Evolutionary conservation across 2,113 vertebrate species (phyloP).

Genomic region (Prunella himalayana): DNA sequence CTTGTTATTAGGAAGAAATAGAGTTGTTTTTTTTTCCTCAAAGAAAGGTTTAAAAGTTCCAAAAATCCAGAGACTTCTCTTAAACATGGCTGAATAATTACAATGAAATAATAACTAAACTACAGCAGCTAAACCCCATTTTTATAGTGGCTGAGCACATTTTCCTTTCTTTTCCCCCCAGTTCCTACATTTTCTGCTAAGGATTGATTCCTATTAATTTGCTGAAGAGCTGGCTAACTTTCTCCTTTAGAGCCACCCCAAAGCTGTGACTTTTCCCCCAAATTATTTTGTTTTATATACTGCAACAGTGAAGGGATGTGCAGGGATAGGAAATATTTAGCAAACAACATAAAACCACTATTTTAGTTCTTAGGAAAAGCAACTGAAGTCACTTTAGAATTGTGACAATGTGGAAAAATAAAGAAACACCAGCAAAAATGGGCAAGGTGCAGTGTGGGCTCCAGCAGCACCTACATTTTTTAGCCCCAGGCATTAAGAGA

Average conservation of each 20-base stretch:
- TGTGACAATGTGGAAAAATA: not conserved
- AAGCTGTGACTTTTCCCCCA: not conserved
- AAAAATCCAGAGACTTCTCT: not conserved
- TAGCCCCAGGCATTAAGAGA: not conserved
- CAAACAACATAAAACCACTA: accelerated
- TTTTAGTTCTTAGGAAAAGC: not conserved
- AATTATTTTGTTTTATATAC: not conserved
- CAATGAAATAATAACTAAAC: not conserved
- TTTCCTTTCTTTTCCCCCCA: not conserved
- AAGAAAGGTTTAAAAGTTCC: not conserved
- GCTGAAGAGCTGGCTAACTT: not conserved
- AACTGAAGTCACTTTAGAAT: not conserved
- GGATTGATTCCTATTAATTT: not conserved
- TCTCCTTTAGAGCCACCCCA: not conserved
- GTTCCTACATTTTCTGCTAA: not conserved
- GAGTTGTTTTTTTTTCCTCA: not conserved
- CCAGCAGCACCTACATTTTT: not conserved
- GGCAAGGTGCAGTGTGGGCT: not conserved
- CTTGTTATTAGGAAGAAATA: not conserved
- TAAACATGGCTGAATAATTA: not conserved
- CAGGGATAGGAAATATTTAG: not conserved
- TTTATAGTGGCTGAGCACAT: not conserved
- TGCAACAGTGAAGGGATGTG: accelerated
- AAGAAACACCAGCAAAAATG: not conserved
- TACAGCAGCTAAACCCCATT: not conserved